phyloP scores from a whole-genome alignment of 2,888 invertebrate species.

The Asteroscopus sphinx region DNA sequence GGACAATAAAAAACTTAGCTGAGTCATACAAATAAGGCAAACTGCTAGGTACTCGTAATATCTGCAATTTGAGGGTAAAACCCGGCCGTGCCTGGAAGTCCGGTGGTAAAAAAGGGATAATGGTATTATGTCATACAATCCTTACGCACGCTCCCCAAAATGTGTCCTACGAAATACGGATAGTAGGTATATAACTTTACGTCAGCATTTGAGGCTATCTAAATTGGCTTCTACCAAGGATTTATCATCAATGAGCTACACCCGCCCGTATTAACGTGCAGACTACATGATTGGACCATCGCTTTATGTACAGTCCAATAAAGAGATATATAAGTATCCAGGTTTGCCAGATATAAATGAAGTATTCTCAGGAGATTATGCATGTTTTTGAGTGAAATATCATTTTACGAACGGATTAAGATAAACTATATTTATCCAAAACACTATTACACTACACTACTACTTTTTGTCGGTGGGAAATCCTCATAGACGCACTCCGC shows the following conservation, averaged over 20 bases:
- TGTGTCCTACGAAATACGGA: slow-evolving; percentile 1
- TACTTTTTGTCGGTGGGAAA: too few relatives aligned
- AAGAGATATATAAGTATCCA: too few relatives aligned
- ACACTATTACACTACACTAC: too few relatives aligned
- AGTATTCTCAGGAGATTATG: too few relatives aligned
- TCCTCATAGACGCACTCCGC: too few relatives aligned
- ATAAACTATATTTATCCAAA: too few relatives aligned
- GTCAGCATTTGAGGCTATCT: slow-evolving; percentile 35
- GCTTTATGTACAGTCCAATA: too few relatives aligned
- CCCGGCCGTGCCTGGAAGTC: not conserved
- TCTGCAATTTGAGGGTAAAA: not conserved
- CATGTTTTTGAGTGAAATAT: too few relatives aligned
- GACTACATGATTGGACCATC: not conserved
- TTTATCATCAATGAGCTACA: slow-evolving; percentile 48
- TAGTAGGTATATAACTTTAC: slow-evolving; percentile 22
- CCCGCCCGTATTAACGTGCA: slow-evolving; percentile 6
- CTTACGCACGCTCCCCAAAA: not conserved
- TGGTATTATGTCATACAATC: slow-evolving; percentile 1
- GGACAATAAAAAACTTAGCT: not conserved
- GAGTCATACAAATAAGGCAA: not conserved
- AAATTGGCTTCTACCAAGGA: slow-evolving; percentile 43
- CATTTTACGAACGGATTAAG: too few relatives aligned
- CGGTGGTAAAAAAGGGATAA: slow-evolving; percentile 2
- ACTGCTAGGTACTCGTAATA: not conserved
- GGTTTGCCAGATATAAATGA: too few relatives aligned